Base-by-base conservation (phyloP, 2,888 invertebrate genomes). In the Philhelius pedissequus region DNA sequence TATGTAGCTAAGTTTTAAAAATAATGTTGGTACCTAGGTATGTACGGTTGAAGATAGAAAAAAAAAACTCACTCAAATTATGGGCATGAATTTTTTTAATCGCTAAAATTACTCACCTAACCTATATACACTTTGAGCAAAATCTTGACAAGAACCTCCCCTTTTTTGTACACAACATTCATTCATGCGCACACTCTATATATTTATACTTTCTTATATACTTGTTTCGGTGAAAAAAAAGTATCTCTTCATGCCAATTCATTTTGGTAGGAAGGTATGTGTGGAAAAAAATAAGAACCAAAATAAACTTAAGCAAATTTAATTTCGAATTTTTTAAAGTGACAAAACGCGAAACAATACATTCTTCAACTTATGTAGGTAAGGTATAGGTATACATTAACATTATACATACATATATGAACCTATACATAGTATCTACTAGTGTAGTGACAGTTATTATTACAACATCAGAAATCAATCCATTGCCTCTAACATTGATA, bases 241-340 rank as follows among this genome's bases (percentile, higher is more conserved):
- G 22, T 35, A 56, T 56, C 35, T 35, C n/a, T 56, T 35, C 1
- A 3, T 56, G 32, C 13, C 32, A 56, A 56, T 18, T 32, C 13
- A n/a, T n/a, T n/a, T n/a, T n/a, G n/a, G n/a, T n/a, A n/a, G n/a
- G n/a, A n/a, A 32, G 32, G 56, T 56, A 13, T 56, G 13, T 20
- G 11, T 35, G 22, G 22, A 18, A 20, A 13, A 2, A 35, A 56
- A 35, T 13, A 11, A 13, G 13, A 32, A n/a, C n/a, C n/a, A n/a
- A n/a, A 40, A 22, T 15, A 18, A 40, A 25, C 5, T 32, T 5
- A 40, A 8, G 38, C 25, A 22, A 1, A 69, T 62, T 69, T 40
- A 43, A 48, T 80, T 70, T 69, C 43, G 58, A 30, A 75, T 22
- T 71, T 66, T 66, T 64, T 76, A 71, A 71, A 76, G 45, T 68